Conservation (phyloP, 2,888 invertebrate genomes). For the Eulithis prunata region DNA sequence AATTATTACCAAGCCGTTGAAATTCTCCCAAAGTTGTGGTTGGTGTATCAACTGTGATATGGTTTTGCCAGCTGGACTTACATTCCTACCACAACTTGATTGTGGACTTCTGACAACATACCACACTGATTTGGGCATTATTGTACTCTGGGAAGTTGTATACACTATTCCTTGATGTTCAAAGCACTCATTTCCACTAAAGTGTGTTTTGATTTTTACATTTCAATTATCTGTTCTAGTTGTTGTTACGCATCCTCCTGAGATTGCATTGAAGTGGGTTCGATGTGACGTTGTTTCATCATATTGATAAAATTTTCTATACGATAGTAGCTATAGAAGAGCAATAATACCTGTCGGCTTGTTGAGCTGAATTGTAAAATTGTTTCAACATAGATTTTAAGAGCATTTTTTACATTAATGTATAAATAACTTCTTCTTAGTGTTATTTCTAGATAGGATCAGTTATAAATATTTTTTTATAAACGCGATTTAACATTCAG, state of each 20-base stretch:
- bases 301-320: constrained; percentile 51
- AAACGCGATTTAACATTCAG: constrained; percentile 63
- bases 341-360: constrained; percentile 65
- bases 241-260: constrained; percentile 67
- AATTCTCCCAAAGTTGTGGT: not conserved
- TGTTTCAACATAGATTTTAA: constrained; percentile 60
- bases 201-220: not conserved
- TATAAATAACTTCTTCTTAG: constrained; percentile 68
- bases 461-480: constrained; percentile 65
- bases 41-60: not conserved
- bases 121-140: not conserved
- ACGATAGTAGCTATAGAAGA: constrained; percentile 54
- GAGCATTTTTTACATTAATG: constrained; percentile 66
- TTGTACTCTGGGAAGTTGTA: not conserved
- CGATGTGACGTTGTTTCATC: constrained; percentile 44
- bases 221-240: not conserved
- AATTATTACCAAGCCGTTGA: not conserved
- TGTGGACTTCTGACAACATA: not conserved
- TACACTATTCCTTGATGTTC: not conserved
- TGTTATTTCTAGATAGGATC: constrained; percentile 67
- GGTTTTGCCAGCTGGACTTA: not conserved
- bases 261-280: constrained; percentile 58
- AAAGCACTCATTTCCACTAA: no score
- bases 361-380: constrained; percentile 62
- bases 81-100: constrained; percentile 1